Evolutionary conservation across 2,888 invertebrate genomes (phyloP).

Genomic region (Athalia rosae): DNA sequence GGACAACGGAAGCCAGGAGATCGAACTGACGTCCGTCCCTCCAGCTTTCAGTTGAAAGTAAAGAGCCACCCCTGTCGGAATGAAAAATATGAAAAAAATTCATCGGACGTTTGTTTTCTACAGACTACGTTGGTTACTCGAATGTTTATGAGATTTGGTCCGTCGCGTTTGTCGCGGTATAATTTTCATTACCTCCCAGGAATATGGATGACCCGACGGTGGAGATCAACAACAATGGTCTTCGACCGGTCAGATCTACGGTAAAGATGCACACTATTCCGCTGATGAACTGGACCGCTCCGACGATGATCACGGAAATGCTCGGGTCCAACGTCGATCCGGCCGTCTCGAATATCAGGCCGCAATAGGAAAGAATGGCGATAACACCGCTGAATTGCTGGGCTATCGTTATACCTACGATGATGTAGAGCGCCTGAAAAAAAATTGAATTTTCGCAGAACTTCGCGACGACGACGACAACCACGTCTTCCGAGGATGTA

Average conservation of each 20-base stretch:
- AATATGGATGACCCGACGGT: slow-evolving; percentile 20
- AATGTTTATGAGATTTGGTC: too few relatives aligned
- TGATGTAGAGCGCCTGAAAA: slow-evolving; percentile 34
- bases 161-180: not conserved
- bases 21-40: not conserved
- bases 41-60: slow-evolving; percentile 4
- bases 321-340: not conserved
- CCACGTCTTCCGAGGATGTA: too few relatives aligned
- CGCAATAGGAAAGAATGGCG: slow-evolving; percentile 40
- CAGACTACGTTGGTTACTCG: too few relatives aligned
- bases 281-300: not conserved
- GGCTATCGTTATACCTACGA: slow-evolving; percentile 42
- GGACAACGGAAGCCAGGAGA: slow-evolving; percentile 44
- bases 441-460: not conserved
- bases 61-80: slow-evolving; percentile 4
- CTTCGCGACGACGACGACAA: too few relatives aligned
- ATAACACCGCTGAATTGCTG: slow-evolving; percentile 50
- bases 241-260: slow-evolving; percentile 52
- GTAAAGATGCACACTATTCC: not conserved
- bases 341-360: slow-evolving; percentile 12
- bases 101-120: too few relatives aligned
- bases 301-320: slow-evolving; percentile 37
- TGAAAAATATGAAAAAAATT: not conserved
- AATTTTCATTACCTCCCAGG: not conserved
- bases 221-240: slow-evolving; percentile 45